A percentile compares a stretch with the other conserved stretches of the same genome.
phyloP scores from a whole-genome alignment of 2,113 vertebrate genomes.

The Neopipo cinnamomea region DNA sequence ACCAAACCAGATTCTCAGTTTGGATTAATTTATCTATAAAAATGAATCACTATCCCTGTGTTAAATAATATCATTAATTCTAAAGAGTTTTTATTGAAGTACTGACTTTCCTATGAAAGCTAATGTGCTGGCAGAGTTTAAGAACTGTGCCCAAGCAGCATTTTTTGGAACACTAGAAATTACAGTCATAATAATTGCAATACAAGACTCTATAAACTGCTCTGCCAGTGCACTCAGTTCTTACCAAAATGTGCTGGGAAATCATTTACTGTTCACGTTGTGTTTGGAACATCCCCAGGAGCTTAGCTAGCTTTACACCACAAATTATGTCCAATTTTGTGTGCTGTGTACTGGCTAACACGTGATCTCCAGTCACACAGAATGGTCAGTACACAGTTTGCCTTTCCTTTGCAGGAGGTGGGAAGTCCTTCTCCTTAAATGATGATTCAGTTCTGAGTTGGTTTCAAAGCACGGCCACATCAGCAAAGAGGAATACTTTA shows the following conservation, averaged over 20 bases:
- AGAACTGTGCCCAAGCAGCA: neutral
- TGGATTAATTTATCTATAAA: neutral
- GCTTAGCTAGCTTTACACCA: neutral
- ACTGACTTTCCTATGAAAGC: neutral
- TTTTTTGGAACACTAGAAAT: constrained; percentile 2
- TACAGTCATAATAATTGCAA: neutral
- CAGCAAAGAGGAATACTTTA: neutral
- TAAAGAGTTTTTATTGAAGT: neutral
- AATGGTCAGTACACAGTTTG: neutral
- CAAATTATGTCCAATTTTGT: neutral
- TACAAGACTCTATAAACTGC: neutral
- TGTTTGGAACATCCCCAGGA: neutral
- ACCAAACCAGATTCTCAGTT: neutral
- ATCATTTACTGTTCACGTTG: neutral
- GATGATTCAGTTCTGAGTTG: neutral
- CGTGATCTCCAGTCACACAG: neutral
- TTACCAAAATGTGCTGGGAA: neutral
- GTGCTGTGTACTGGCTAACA: neutral
- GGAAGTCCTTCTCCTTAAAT: neutral
- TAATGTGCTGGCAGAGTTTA: neutral
- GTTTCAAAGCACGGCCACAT: neutral
- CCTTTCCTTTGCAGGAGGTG: neutral
- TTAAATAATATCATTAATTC: neutral
- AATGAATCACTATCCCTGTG: neutral
- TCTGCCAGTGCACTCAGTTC: neutral